Evolutionary conservation across 2,888 invertebrate species (phyloP).

Genomic region (Melanchra persicariae): DNA sequence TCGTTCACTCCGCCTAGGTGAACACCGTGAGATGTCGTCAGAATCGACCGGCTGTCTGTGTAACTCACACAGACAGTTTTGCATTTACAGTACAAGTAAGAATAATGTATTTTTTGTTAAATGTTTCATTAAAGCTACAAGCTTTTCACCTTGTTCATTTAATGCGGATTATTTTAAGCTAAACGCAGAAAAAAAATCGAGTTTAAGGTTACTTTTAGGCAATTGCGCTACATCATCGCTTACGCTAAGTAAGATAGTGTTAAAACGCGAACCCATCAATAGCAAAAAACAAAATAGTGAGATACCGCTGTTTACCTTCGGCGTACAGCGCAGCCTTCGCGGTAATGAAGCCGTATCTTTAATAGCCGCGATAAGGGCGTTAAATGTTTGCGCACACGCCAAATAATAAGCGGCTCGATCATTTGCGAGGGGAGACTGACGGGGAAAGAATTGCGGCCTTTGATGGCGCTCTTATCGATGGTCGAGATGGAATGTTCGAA

Average conservation of each 20-base stretch:
- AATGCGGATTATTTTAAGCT: no score
- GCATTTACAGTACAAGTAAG: no score
- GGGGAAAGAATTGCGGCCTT: slow-evolving; percentile 78
- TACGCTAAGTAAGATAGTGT: not conserved
- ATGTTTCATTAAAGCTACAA: no score
- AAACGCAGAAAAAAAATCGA: not conserved
- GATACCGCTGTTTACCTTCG: not conserved
- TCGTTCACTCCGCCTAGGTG: no score
- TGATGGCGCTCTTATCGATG: slow-evolving; percentile 77
- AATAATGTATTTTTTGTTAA: no score
- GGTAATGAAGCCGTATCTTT: slow-evolving; percentile 90
- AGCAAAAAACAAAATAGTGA: not conserved
- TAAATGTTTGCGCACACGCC: slow-evolving; percentile 91
- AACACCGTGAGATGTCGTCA: no score
- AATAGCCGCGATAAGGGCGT: slow-evolving; percentile 89
- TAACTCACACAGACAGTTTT: no score
- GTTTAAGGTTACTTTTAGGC: no score
- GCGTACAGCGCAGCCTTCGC: slow-evolving; percentile 43
- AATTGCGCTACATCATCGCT: no score
- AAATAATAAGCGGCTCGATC: slow-evolving; percentile 90
- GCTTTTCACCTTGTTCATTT: no score
- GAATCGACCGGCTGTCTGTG: no score
- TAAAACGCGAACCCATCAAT: not conserved
- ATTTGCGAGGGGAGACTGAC: slow-evolving; percentile 85
- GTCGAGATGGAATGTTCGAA: slow-evolving; percentile 80